These are phyloP conservation scores for Spodoptera frugiperda DNA, from an alignment of 1,140 invertebrate species.

Conservation along the genomic window DNA sequence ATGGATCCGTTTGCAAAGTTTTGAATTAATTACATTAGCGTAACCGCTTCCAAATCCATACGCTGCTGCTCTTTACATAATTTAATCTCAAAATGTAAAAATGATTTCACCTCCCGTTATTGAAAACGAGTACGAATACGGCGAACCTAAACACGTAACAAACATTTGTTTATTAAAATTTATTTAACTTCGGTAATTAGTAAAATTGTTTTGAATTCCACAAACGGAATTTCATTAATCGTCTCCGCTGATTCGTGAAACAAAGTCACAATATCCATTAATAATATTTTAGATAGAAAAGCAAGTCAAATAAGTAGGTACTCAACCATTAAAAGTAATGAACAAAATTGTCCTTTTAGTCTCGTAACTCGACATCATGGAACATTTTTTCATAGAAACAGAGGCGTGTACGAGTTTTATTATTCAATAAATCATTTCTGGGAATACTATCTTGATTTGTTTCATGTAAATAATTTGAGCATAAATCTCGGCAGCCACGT, in stretches of 20 bases:
- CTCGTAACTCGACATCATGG: slow-evolving; percentile 2
- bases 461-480: slow-evolving; percentile 3
- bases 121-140: slow-evolving; percentile 33
- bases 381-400: slow-evolving; percentile 7
- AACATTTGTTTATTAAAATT: slow-evolving; percentile 48
- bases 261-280: slow-evolving; percentile 47
- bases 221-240: slow-evolving; percentile 51
- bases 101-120: slow-evolving; percentile 38
- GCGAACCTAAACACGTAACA: slow-evolving; percentile 27
- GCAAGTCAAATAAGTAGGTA: slow-evolving; percentile 34
- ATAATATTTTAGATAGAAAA: slow-evolving; percentile 31
- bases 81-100: slow-evolving; percentile 44
- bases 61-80: slow-evolving; percentile 36
- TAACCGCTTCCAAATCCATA: slow-evolving; percentile 29
- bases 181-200: slow-evolving; percentile 54
- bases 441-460: slow-evolving; percentile 24
- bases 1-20: slow-evolving; percentile 26
- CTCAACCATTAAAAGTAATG: slow-evolving; percentile 40
- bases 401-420: slow-evolving; percentile 7
- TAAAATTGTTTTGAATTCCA: slow-evolving; percentile 52
- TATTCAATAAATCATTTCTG: slow-evolving; percentile 34
- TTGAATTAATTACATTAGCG: slow-evolving; percentile 40
- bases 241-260: slow-evolving; percentile 37
- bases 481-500: slow-evolving; percentile 8
- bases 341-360: slow-evolving; percentile 34